Evolutionary conservation across 1,140 invertebrate genomes (phyloP), one percentile per base, ranked within the genome.

Genomic region (Homarus americanus): DNA sequence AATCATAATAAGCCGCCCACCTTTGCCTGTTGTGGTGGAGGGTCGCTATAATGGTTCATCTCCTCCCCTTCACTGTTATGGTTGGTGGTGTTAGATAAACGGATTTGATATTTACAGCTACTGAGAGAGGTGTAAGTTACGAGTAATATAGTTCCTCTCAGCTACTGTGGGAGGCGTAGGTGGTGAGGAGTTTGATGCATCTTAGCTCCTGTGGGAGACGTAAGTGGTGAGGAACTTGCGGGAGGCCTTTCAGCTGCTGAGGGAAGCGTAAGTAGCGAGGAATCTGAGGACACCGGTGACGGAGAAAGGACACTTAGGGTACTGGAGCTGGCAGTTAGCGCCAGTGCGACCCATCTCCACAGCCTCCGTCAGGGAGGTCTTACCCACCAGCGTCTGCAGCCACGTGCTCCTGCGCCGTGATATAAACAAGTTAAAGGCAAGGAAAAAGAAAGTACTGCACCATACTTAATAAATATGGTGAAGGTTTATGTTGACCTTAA

Each of bases 261-360:
- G 85, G 12, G 86, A 34, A 15, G 91, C 89, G 41, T 87, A 88
- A 32, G 75, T 88, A 5, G 86, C 76, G 17, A 92, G 84, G 69
- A 88, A 82, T 36, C 86, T 91, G 2, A 92, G 38, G 20, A 92
- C 80, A 5, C 84, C 89, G 7, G 83, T 28, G 7, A 92, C 32
- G n/a, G 92, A 92, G 79, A 91, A 87, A 0, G 92, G 92, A 41
- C 92, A 92, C 73, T 92, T 88, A 3, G 92, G 80, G 80, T 86
- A 92, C 92, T 91, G 84, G 15, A 87, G 24, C 1, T 53, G 79
- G 38, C 92, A 92, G 38, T 86, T 63, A 0, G 10, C 78, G 5
- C 75, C 69, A 0, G 58, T 32, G 15, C 66, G 78, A 10, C 92
- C 92, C 41, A 88, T 69, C 63, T 88, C 69, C 24, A 91, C 40